Evolutionary conservation across 37 sponge, comb jelly and placozoan species (phyloP), one percentile per base, ranked within the genome.

Genomic region (Aphrocallistes beatrix): DNA sequence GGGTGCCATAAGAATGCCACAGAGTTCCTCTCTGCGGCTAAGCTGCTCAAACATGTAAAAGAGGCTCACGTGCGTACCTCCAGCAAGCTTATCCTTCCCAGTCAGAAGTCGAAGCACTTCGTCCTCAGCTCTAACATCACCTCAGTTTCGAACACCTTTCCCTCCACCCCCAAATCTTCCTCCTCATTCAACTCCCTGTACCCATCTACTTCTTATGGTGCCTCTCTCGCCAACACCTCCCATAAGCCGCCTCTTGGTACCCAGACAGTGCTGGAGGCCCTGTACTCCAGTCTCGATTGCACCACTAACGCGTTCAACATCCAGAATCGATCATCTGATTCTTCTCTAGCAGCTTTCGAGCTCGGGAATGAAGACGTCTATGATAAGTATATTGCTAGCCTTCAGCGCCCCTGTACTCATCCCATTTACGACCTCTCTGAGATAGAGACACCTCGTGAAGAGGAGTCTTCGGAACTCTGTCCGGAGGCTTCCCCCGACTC

Each of bases 1-100:
- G 75, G 75, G 6, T 60, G 75, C 34, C 75, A 60, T 13, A 60
- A 60, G 34, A 60, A 60, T 30, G n/a, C 75, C 34, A 60, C 75
- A 6, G 75, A 60, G 34, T 60, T 60, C 75, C 21, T 60, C 1
- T 60, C 75, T 60, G 75, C 75, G 3, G 10, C 75, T 6, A 60
- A 60, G n/a, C 75, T 60, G n/a, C 21, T 60, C 17, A 60, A 60
- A 60, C 75, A 60, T 60, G 75, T 60, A 30, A 60, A 60, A 60
- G 75, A 60, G 75, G 75, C 75, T 19, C 75, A 60, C n/a, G n/a
- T 60, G 6, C 25, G 75, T 25, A 60, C 75, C n/a, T 60, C 75
- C 25, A 60, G 75, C n/a, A 60, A 60, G 34, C 75, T 60, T 13
- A 60, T 60, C 8, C 75, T 60, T 13, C 75, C 75, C 1, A 60